Evolutionary conservation across 2,888 invertebrate genomes (phyloP), one percentile per base, ranked within the genome.

Genomic region (Drosophila stalkeri): DNA sequence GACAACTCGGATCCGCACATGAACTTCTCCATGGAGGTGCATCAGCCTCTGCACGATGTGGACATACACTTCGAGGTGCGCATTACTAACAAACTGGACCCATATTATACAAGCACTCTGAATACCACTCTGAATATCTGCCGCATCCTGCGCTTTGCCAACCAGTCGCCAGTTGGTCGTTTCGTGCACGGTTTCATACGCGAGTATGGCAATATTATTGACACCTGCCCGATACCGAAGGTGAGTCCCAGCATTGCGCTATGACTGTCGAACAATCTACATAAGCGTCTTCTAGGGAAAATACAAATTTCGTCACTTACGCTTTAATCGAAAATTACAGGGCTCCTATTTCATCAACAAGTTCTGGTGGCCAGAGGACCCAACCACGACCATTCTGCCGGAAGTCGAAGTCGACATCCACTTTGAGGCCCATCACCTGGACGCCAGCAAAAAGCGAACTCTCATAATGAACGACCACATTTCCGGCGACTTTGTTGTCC

Each of bases 331-430:
- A 35, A 77, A 74, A 63, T 92, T 91, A 43, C 85, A 92, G 92
- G 93, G 92, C 11, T 59, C 86, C 35, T 92, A 92, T 67, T 87
- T 62, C 20, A 70, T 92, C 56, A 90, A 91, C 55, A 91, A 89
- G 54, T 76, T 92, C 69, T 92, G 93, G 92, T 82, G 91, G 80
- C 92, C 92, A 8, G 92, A 92, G 71, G 92, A 93, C 61, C 77
- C 91, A 14, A 73, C 92, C 0, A 80, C 88, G 8, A 80, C 90
- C 7, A 86, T 80, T 1, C 64, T 92, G 16, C 92, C 92, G 0
- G 92, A 92, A 20, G 41, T 91, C 4, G 91, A 92, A 31, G 91
- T 91, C 33, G 87, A 89, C 0, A 66, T 92, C 2, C 69, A 72
- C 14, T 74, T 89, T 44, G 69, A 81, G 23, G 88, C 83, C 8